Percentiles rank a stretch among this genome's conserved stretches.
Conservation (phyloP, 2,113 vertebrate genomes). For the Mionectes macconnelli region DNA sequence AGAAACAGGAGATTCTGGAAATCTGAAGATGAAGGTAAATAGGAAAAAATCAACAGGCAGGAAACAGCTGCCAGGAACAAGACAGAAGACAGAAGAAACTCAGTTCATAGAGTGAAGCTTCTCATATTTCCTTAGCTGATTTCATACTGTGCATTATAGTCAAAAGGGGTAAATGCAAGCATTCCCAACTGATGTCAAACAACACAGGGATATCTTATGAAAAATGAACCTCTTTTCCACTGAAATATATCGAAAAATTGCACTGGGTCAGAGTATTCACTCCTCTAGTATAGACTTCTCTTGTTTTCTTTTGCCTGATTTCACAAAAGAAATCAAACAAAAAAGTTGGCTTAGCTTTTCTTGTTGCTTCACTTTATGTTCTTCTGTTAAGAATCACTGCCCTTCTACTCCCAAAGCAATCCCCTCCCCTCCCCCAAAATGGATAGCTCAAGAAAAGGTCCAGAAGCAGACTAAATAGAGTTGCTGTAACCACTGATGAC, state of each 20-base stretch:
- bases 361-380: background rate
- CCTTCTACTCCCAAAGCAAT: background rate
- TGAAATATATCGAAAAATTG: background rate
- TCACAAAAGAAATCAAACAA: conserved; percentile 19
- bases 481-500: background rate
- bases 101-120: background rate
- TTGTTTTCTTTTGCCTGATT: background rate
- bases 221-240: background rate
- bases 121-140: background rate
- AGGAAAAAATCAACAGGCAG: background rate
- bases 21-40: background rate
- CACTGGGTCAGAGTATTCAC: background rate
- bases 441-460: background rate
- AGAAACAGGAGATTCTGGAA: background rate
- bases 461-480: background rate
- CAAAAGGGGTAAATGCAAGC: background rate
- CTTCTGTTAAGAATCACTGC: background rate
- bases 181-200: background rate
- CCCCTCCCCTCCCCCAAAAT: background rate
- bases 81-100: background rate
- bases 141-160: background rate
- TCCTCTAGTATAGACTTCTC: background rate
- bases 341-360: background rate
- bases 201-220: background rate
- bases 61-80: background rate